These are phyloP conservation scores for Ciconia stormi DNA, from an alignment of 2,113 vertebrate genomes.

Conservation along the genomic window DNA sequence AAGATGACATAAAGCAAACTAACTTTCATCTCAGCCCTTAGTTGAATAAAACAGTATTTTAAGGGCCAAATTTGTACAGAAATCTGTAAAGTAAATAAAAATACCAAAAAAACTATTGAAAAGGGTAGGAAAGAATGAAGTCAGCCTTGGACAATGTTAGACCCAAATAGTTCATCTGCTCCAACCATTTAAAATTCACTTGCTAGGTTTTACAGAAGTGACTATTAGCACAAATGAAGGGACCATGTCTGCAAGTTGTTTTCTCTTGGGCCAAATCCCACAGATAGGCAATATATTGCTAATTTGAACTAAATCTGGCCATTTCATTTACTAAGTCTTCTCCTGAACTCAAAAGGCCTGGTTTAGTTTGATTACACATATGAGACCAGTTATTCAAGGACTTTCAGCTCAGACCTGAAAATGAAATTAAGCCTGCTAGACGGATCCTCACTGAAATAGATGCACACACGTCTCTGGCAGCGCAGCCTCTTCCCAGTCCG, in stretches of 20 bases:
- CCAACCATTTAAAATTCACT: neutral
- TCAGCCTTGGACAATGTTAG: neutral
- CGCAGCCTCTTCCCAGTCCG: neutral
- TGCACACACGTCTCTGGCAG: neutral
- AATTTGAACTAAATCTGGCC: neutral
- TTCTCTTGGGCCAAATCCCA: neutral
- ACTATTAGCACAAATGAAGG: neutral
- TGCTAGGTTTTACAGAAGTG: neutral
- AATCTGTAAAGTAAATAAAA: neutral
- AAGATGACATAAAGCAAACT: neutral
- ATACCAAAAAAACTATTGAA: rapidly evolving
- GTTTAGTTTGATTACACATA: neutral
- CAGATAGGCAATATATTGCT: neutral
- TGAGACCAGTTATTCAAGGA: neutral
- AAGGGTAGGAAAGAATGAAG: neutral
- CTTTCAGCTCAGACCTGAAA: neutral
- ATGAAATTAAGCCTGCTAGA: neutral
- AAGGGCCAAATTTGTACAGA: neutral
- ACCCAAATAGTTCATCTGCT: neutral
- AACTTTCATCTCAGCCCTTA: neutral
- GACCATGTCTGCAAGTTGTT: neutral
- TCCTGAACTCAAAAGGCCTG: neutral
- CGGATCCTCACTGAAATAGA: neutral
- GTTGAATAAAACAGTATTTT: neutral
- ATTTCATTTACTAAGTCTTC: neutral